Conservation (phyloP, 2,113 vertebrate species). For the Haplochromis vanheusdeni region DNA sequence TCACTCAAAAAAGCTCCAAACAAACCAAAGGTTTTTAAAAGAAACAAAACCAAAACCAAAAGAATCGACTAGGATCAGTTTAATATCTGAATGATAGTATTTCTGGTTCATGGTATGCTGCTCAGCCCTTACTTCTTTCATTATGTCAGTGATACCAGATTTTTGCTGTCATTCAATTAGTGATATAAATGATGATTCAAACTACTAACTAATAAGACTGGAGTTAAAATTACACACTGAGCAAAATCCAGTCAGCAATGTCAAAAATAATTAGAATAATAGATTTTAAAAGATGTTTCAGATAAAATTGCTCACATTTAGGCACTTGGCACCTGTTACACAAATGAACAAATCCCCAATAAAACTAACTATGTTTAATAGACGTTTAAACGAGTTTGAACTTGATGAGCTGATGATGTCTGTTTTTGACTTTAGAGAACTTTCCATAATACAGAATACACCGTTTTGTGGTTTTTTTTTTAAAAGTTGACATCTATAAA, state of each 20-base stretch:
- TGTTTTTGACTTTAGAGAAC: not conserved
- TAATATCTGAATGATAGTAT: not conserved
- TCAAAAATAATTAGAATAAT: not conserved
- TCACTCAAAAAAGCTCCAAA: not conserved
- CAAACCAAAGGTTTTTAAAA: not conserved
- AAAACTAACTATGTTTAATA: not conserved
- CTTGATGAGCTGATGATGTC: not conserved
- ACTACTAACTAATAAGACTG: not conserved
- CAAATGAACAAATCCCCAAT: not conserved
- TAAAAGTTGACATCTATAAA: not conserved
- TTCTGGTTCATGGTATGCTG: not conserved
- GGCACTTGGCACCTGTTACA: not conserved
- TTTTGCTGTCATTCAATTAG: not conserved
- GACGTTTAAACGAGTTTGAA: not conserved
- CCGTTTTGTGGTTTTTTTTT: not conserved
- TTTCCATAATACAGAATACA: not conserved
- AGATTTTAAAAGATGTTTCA: fast-evolving
- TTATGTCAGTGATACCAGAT: not conserved
- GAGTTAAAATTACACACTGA: not conserved
- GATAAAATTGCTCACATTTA: not conserved
- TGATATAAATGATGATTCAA: not conserved
- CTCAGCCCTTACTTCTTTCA: not conserved
- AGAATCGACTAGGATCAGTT: not conserved
- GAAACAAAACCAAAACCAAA: not conserved
- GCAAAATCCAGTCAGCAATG: not conserved